phyloP scores from a whole-genome alignment of 2,888 invertebrate species.

The Meliscaeva auricollis region DNA sequence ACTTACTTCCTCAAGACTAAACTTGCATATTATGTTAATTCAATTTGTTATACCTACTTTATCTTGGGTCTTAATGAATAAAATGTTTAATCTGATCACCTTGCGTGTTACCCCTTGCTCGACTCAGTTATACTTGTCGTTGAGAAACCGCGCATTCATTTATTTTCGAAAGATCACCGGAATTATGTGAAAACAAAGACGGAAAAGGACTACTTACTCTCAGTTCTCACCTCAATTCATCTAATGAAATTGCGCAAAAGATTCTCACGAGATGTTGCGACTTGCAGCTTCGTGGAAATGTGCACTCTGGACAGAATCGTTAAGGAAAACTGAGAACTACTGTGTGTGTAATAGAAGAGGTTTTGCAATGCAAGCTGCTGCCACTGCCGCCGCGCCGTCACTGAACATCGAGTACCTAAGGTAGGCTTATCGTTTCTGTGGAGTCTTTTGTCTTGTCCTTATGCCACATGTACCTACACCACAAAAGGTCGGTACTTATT shows the following conservation, averaged over 20 bases:
- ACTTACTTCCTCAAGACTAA: slow-evolving; percentile 11
- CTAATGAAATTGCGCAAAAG: slow-evolving; percentile 48
- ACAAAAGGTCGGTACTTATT: slow-evolving; percentile 73
- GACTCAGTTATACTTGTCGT: slow-evolving; percentile 19
- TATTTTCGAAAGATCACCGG: slow-evolving; percentile 66
- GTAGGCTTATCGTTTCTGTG: slow-evolving; percentile 43
- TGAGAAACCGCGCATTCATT: slow-evolving; percentile 64
- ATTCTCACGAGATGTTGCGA: slow-evolving; percentile 74
- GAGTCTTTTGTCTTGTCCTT: slow-evolving; percentile 53
- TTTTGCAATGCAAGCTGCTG: slow-evolving; percentile 65
- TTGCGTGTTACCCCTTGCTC: slow-evolving; percentile 16
- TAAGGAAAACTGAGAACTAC: slow-evolving; percentile 61
- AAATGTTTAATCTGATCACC: slow-evolving; percentile 50
- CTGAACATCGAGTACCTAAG: background rate
- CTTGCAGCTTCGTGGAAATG: slow-evolving; percentile 67
- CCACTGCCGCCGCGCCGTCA: background rate
- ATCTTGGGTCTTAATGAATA: slow-evolving; percentile 60
- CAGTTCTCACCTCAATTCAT: slow-evolving; percentile 22
- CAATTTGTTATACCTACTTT: slow-evolving; percentile 17
- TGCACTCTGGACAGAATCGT: slow-evolving; percentile 41
- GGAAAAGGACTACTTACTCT: background rate
- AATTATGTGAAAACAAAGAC: slow-evolving; percentile 20
- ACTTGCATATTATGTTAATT: slow-evolving; percentile 9
- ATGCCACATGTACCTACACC: slow-evolving; percentile 44
- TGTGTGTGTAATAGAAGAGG: slow-evolving; percentile 39